These are phyloP conservation scores for Calameuta pallipes DNA, from an alignment of 2,888 invertebrate species.

Conservation along the genomic window DNA sequence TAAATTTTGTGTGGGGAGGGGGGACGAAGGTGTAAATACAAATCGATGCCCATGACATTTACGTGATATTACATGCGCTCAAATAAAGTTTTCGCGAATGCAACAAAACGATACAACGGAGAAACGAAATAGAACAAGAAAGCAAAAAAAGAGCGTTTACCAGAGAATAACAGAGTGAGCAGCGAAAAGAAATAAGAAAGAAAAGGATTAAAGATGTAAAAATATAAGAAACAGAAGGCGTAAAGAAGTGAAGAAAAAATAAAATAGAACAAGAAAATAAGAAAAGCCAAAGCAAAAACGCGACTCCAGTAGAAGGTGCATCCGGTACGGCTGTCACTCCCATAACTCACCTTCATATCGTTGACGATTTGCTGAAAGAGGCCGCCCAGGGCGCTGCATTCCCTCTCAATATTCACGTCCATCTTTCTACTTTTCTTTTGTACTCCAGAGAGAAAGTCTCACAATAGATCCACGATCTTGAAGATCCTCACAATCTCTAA, in stretches of 20 bases:
- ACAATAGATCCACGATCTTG: too few relatives aligned
- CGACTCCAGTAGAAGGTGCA: not conserved
- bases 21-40: too few relatives aligned
- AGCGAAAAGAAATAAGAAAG: too few relatives aligned
- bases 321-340: not conserved
- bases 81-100: too few relatives aligned
- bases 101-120: too few relatives aligned
- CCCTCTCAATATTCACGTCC: conserved; percentile 82
- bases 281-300: not conserved
- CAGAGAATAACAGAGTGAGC: not conserved
- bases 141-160: not conserved
- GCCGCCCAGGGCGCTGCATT: conserved; percentile 88
- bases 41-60: too few relatives aligned
- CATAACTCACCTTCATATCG: conserved; percentile 91
- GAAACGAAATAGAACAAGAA: not conserved
- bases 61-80: too few relatives aligned
- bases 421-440: conserved; percentile 65
- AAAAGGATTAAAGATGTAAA: too few relatives aligned
- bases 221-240: not conserved
- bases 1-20: too few relatives aligned
- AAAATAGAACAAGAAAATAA: conserved; percentile 1
- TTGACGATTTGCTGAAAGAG: conserved; percentile 95
- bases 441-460: not conserved
- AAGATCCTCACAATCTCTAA: not conserved
- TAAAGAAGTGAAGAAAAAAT: conserved; percentile 7